A percentile compares a stretch with the other conserved stretches of the same genome.
Conservation (phyloP, 2,113 vertebrate genomes). For the Aphyosemion australe region DNA sequence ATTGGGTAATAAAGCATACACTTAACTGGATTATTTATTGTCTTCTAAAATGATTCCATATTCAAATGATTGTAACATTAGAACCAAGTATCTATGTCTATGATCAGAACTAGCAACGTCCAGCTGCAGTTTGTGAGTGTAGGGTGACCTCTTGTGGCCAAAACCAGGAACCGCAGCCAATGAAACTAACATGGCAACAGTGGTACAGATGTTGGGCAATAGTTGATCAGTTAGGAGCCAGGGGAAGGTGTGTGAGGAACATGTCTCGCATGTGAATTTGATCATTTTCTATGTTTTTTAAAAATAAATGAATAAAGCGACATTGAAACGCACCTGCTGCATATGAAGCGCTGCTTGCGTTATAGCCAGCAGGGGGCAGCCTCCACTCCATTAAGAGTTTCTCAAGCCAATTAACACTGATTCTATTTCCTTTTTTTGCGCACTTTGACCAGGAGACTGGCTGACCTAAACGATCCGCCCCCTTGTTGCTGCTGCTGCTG, state of each 20-base stretch:
- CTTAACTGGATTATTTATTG: too few species aligned
- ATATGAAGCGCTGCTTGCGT: neutral
- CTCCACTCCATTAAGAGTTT: conserved; percentile 13
- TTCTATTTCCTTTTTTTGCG: conserved; percentile 35
- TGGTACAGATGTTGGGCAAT: too few species aligned
- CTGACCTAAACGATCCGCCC: neutral
- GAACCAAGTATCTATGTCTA: too few species aligned
- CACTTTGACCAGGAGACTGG: conserved; percentile 17
- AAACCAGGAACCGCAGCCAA: conserved; percentile 9
- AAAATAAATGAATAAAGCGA: too few species aligned
- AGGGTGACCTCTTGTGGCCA: conserved; percentile 45
- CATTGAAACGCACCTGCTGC: neutral
- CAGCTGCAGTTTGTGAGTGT: conserved; percentile 1
- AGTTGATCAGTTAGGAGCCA: too few species aligned
- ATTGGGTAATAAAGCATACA: too few species aligned
- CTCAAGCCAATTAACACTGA: conserved; percentile 33
- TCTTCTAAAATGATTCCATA: too few species aligned
- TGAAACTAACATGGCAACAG: neutral
- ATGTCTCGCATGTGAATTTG: too few species aligned
- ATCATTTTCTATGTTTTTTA: too few species aligned
- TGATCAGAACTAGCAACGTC: too few species aligned
- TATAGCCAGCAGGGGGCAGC: conserved; percentile 64
- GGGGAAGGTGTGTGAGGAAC: too few species aligned
- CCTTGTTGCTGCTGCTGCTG: neutral
- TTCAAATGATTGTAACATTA: too few species aligned